phyloP scores from a whole-genome alignment of 2,113 vertebrate species.

The Scophthalmus maximus region DNA sequence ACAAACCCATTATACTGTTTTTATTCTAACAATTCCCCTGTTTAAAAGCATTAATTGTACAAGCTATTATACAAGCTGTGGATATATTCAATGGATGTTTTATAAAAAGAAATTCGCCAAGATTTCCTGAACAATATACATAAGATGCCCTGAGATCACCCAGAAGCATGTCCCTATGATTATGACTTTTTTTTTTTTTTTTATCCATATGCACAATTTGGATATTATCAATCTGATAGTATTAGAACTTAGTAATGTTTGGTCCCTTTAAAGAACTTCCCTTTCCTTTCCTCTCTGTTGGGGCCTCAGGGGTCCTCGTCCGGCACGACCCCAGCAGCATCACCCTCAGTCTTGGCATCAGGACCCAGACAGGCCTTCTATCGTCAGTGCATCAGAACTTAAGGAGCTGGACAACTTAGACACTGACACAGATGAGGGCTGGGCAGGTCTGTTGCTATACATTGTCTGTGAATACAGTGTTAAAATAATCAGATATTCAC shows the following conservation, averaged over 20 bases:
- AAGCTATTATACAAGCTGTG: too few species aligned
- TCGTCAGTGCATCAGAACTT: slow-evolving; percentile 94
- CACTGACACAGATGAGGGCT: slow-evolving; percentile 96
- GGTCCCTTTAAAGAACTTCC: background rate
- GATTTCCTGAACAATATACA: too few species aligned
- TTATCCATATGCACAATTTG: too few species aligned
- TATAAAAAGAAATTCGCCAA: too few species aligned
- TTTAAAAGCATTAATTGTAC: too few species aligned
- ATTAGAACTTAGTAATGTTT: too few species aligned
- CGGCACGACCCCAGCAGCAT: slow-evolving; percentile 79
- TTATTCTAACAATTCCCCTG: too few species aligned
- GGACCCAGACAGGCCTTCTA: slow-evolving; percentile 94
- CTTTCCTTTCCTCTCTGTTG: background rate
- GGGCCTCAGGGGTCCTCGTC: slow-evolving; percentile 82
- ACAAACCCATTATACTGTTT: background rate
- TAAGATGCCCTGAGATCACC: too few species aligned
- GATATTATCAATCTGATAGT: too few species aligned
- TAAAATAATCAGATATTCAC: background rate
- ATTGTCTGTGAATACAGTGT: background rate
- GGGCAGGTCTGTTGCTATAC: slow-evolving; percentile 89
- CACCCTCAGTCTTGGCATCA: slow-evolving; percentile 87
- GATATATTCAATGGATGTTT: too few species aligned
- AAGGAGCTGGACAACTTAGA: slow-evolving; percentile 98
- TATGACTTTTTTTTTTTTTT: too few species aligned
- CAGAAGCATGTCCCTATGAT: too few species aligned